phyloP scores from a whole-genome alignment of 2,113 vertebrate species.

The Urocynchramus pylzowi region DNA sequence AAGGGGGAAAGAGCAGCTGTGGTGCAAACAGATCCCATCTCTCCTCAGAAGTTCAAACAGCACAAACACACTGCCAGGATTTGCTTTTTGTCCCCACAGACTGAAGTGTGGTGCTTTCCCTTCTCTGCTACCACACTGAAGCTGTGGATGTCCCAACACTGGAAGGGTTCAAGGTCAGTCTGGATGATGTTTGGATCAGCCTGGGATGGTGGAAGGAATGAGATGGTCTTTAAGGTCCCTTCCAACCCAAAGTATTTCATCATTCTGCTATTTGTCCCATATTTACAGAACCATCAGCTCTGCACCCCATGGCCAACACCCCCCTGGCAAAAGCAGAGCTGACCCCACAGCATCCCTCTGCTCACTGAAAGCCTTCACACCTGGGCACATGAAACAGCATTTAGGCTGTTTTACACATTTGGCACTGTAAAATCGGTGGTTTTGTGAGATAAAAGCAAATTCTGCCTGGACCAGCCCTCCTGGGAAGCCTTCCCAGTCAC shows the following conservation, averaged over 20 bases:
- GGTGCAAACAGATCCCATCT: background rate
- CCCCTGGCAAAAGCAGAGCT: background rate
- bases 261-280: fast-evolving
- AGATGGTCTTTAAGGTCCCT: background rate
- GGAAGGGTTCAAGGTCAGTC: background rate
- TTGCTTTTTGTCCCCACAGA: background rate
- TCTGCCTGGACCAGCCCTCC: background rate
- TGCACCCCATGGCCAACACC: fast-evolving
- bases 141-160: background rate
- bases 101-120: background rate
- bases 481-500: background rate
- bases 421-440: fast-evolving
- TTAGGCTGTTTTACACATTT: background rate
- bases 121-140: background rate
- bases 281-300: background rate
- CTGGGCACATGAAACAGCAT: fast-evolving
- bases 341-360: background rate
- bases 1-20: background rate
- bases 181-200: background rate
- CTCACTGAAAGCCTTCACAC: background rate
- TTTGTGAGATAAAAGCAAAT: background rate
- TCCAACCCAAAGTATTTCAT: background rate
- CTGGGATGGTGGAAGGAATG: background rate
- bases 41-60: background rate
- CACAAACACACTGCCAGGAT: background rate